Evolutionary conservation across 2,888 invertebrate species (phyloP), one percentile per base, ranked within the genome.

Genomic region (Cosmia pyralina): DNA sequence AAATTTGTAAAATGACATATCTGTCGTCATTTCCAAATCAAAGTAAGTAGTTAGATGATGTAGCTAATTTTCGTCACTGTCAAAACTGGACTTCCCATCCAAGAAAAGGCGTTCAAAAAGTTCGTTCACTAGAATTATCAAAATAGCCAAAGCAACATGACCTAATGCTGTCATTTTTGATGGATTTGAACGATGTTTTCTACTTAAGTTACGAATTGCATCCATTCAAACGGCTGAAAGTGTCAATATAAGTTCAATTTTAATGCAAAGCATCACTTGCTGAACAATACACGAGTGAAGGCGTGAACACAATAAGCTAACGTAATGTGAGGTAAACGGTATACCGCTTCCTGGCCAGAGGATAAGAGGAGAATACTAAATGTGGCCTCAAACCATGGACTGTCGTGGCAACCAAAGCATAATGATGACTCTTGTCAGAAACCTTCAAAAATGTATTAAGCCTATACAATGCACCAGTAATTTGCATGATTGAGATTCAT

Each of bases 271-370:
- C 91, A 86, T 90, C 86, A 89, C 90, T 86, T 85, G 79, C 74
- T 84, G 87, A 91, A 95, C 94, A 94, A 94, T 94, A 93, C 92
- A 83, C 87, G 72, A 55, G 87, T 87, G 77, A 71, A 65, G 77
- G 68, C 60, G 68, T 77, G 89, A 91, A 93, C 90, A 94, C 92
- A 93, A 93, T 93, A 92, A 92, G 91, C 91, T 85, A 92, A 91
- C 91, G 92, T 92, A 93, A 93, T 91, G 91, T 92, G 91, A 94
- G 91, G 92, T 93, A 94, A 94, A 94, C 92, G 92, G 93, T 93
- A 92, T 88, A 91, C 88, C 87, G 88, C 86, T 94, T 95, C 93
- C 93, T 94, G 92, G 87, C 85, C 86, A 81, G 73, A 87, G 79
- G 85, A 88, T 91, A 89, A 89, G 90, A 87, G 74, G 75, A 88